phyloP scores from a whole-genome alignment of 2,113 vertebrate genomes.

The Alethe castanea region DNA sequence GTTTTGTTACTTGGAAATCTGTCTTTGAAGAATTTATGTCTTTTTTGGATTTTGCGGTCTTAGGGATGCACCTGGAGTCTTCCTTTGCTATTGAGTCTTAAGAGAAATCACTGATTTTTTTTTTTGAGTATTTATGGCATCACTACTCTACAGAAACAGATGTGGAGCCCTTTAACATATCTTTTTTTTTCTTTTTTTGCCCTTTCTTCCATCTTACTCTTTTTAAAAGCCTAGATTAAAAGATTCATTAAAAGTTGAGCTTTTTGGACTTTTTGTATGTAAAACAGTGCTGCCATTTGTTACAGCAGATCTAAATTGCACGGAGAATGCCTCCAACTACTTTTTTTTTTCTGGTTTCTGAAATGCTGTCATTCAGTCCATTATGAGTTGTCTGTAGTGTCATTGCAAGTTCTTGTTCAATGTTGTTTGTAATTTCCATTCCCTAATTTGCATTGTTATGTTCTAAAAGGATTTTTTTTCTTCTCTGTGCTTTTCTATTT shows the following conservation, averaged over 20 bases:
- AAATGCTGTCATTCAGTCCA: not conserved
- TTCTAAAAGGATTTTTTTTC: not conserved
- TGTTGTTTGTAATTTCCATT: not conserved
- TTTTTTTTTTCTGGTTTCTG: not conserved
- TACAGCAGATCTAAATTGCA: not conserved
- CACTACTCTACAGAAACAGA: not conserved
- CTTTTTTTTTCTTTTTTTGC: not conserved
- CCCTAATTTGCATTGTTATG: not conserved
- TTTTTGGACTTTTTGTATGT: not conserved
- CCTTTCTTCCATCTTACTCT: not conserved
- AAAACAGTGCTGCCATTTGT: not conserved
- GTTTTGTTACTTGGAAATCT: not conserved
- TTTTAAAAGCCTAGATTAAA: not conserved
- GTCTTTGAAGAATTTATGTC: not conserved
- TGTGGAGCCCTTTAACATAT: not conserved
- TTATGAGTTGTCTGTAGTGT: not conserved
- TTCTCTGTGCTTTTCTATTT: not conserved
- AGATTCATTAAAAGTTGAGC: not conserved
- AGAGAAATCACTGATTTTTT: not conserved
- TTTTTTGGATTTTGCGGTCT: not conserved
- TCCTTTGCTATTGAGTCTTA: not conserved
- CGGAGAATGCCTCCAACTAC: not conserved
- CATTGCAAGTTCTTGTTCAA: not conserved
- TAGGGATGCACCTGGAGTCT: not conserved
- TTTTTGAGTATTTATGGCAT: not conserved